Percentiles rank a stretch among this genome's conserved stretches.
Conservation (phyloP, 2,113 vertebrate genomes). For the Rhynchomys soricoides region DNA sequence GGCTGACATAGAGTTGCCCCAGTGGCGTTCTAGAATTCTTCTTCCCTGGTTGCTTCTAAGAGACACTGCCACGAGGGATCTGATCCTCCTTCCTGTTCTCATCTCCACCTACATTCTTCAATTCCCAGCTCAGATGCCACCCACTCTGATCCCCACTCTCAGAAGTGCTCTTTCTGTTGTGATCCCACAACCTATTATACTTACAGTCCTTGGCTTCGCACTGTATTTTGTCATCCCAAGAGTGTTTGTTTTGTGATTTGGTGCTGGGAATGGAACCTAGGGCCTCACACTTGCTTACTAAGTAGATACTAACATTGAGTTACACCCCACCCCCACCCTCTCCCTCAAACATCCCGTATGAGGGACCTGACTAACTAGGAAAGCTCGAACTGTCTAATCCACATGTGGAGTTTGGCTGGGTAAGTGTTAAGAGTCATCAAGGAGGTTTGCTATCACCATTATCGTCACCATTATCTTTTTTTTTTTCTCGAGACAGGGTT, state of each 20-base stretch:
- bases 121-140: background rate
- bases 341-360: background rate
- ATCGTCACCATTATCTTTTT: no score
- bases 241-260: background rate
- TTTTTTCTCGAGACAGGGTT: no score
- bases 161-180: background rate
- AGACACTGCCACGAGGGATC: fast-evolving
- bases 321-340: background rate
- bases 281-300: background rate
- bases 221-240: background rate
- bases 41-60: no score
- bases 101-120: background rate
- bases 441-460: background rate
- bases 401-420: background rate
- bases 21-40: background rate
- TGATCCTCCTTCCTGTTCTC: no score
- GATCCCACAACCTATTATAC: no score
- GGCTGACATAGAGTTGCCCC: background rate
- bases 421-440: background rate
- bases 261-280: background rate
- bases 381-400: background rate
- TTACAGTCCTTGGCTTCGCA: background rate
- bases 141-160: background rate
- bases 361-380: background rate
- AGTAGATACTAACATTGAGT: background rate